Conservation (phyloP, 2,888 invertebrate genomes). For the Meiosimyza decipiens region DNA sequence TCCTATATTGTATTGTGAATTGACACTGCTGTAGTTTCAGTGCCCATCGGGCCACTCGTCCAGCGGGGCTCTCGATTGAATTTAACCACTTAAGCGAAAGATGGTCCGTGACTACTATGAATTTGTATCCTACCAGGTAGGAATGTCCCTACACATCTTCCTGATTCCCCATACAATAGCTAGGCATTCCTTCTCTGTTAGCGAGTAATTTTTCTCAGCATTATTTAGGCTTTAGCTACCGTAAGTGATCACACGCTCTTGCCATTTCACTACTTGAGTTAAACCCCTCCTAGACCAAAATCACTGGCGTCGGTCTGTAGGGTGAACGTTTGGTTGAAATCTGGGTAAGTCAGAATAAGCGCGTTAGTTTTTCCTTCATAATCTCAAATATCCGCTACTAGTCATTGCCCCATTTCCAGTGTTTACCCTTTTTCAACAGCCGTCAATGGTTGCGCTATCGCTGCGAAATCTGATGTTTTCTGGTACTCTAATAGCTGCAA, state of each 20-base stretch:
- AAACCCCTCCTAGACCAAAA: not conserved
- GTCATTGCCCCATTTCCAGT: constrained; percentile 31
- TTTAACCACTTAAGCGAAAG: too few relatives aligned
- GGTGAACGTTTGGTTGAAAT: constrained; percentile 3
- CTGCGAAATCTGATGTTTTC: constrained; percentile 26
- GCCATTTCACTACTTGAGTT: constrained; percentile 10
- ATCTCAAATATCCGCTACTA: constrained; percentile 29
- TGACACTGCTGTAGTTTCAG: too few relatives aligned
- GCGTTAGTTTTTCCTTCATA: constrained; percentile 34
- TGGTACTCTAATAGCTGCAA: constrained; percentile 22
- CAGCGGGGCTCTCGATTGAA: too few relatives aligned
- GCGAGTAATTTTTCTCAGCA: constrained; percentile 31
- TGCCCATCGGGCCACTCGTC: too few relatives aligned
- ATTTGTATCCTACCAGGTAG: too few relatives aligned
- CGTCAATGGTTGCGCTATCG: constrained; percentile 19
- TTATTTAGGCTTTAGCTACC: constrained; percentile 2
- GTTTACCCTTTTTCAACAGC: too few relatives aligned
- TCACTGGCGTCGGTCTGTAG: constrained; percentile 33
- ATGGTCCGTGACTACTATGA: not conserved
- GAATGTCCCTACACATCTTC: too few relatives aligned
- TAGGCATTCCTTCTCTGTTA: constrained; percentile 34
- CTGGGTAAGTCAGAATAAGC: constrained; percentile 28
- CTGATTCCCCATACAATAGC: too few relatives aligned
- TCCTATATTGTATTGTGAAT: too few relatives aligned
- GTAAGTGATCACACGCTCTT: constrained; percentile 11